phyloP scores from a whole-genome alignment of 2,888 invertebrate genomes.

The Leucophenga maculata region DNA sequence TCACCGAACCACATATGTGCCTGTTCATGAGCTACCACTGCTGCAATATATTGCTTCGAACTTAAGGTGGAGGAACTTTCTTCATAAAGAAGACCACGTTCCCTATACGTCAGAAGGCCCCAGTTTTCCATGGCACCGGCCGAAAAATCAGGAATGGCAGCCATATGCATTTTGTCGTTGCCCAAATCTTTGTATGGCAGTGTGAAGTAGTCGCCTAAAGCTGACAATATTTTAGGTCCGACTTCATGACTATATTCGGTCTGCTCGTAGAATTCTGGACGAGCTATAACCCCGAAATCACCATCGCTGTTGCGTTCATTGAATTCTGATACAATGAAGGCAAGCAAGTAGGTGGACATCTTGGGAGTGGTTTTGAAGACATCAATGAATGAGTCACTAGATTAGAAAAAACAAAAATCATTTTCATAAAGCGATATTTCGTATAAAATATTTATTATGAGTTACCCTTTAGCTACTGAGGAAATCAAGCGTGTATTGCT shows the following conservation, averaged over 20 bases:
- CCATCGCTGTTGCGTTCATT: constrained; percentile 51
- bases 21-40: constrained; percentile 73
- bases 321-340: constrained; percentile 81
- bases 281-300: constrained; percentile 76
- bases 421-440: background rate
- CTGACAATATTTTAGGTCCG: constrained; percentile 74
- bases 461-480: constrained; percentile 51
- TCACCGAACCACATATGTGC: constrained; percentile 82
- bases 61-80: constrained; percentile 75
- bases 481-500: constrained; percentile 56
- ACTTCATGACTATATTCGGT: constrained; percentile 79
- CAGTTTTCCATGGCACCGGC: constrained; percentile 95
- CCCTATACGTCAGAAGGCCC: constrained; percentile 88
- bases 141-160: constrained; percentile 87
- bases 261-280: constrained; percentile 79
- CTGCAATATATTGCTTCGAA: constrained; percentile 77
- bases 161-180: constrained; percentile 84
- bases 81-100: constrained; percentile 80
- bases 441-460: background rate
- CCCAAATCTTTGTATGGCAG: constrained; percentile 74
- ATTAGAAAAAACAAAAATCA: background rate
- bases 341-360: constrained; percentile 87
- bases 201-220: constrained; percentile 76
- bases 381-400: constrained; percentile 54
- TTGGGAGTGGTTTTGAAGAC: constrained; percentile 72